Conservation (phyloP, 1,140 invertebrate species). For the Drosophila fuyamai region DNA sequence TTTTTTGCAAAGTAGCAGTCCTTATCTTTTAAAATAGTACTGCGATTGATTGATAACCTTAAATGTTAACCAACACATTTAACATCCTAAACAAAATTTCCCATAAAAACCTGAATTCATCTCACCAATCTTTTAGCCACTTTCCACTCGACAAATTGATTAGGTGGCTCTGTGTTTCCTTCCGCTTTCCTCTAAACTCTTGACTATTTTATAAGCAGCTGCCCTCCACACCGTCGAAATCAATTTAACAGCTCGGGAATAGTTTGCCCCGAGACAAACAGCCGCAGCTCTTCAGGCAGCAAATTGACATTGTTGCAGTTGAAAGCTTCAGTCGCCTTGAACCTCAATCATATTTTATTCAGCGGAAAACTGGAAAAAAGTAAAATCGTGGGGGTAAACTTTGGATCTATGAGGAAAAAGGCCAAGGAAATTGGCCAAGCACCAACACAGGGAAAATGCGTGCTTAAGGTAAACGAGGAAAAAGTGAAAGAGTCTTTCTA, state of each 20-base stretch:
- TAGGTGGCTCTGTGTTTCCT: conserved; percentile 7
- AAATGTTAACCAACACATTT: not conserved
- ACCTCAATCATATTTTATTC: conserved; percentile 58
- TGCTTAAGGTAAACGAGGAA: conserved; percentile 11
- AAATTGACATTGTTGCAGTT: conserved; percentile 54
- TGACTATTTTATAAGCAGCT: conserved; percentile 38
- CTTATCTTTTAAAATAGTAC: too few species aligned
- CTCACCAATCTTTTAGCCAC: not conserved
- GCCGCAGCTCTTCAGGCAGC: conserved; percentile 37
- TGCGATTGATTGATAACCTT: too few species aligned
- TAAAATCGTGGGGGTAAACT: conserved; percentile 33
- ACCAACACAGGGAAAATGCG: conserved; percentile 16
- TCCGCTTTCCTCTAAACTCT: conserved; percentile 12
- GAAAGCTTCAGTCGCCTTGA: conserved; percentile 49
- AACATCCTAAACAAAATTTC: not conserved
- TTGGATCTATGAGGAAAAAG: conserved; percentile 4
- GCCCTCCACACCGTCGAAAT: conserved; percentile 27
- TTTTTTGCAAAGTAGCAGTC: too few species aligned
- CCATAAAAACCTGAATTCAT: not conserved
- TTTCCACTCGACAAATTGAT: conserved; percentile 22
- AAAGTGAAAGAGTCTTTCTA: conserved; percentile 20
- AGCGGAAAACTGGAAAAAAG: conserved; percentile 30
- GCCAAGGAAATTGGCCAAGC: conserved; percentile 17
- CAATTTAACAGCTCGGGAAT: conserved; percentile 46
- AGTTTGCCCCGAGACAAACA: conserved; percentile 32